Evolutionary conservation across 2,797 vertebrate species (phyloP).

Genomic region (Adelosebastes latens): DNA sequence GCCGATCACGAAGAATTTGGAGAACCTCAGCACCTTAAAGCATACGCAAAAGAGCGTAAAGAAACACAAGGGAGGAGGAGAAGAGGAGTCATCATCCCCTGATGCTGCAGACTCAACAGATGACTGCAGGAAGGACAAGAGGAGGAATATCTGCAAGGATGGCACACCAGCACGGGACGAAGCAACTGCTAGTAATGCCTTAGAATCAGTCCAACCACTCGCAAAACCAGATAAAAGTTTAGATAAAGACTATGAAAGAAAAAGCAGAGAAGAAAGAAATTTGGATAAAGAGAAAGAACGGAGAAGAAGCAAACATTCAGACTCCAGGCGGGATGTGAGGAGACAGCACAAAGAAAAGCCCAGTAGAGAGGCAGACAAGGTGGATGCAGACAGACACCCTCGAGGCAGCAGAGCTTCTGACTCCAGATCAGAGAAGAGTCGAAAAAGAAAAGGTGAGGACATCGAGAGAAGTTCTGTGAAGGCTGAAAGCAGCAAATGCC

Average conservation of each 20-base stretch:
- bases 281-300: conserved; percentile 78
- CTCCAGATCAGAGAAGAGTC: conserved; percentile 85
- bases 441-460: conserved; percentile 86
- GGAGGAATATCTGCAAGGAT: conserved; percentile 80
- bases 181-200: conserved; percentile 81
- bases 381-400: conserved; percentile 63
- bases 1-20: not conserved
- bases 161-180: conserved; percentile 84
- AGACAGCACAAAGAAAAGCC: conserved; percentile 82
- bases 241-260: conserved; percentile 86
- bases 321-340: conserved; percentile 79
- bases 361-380: conserved; percentile 79
- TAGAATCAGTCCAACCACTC: conserved; percentile 52
- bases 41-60: conserved; percentile 84
- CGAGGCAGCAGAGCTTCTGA: conserved; percentile 74
- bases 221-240: conserved; percentile 75
- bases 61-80: conserved; percentile 72
- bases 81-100: conserved; percentile 18
- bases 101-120: conserved; percentile 78
- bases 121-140: conserved; percentile 82
- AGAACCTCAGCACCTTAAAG: conserved; percentile 76
- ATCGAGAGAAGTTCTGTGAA: conserved; percentile 80
- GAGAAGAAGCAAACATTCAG: conserved; percentile 80
- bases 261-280: conserved; percentile 79
- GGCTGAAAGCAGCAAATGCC: conserved; percentile 74